Conservation (phyloP, 2,888 invertebrate genomes). For the Drosophila leonis region DNA sequence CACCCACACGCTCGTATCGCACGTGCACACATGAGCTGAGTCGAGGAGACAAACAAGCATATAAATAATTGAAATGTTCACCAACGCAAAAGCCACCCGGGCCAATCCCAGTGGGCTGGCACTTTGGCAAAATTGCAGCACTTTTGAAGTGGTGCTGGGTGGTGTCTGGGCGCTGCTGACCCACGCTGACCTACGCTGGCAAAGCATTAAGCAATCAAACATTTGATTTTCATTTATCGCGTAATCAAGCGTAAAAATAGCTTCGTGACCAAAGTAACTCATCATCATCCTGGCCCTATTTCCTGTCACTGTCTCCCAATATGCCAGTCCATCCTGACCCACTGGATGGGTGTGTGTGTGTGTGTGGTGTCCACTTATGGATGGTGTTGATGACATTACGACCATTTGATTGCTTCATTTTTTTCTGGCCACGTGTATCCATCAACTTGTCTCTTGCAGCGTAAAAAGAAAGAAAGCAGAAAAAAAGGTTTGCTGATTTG, state of each 20-base stretch:
- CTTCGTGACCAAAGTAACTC: slow-evolving; percentile 81
- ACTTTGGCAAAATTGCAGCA: slow-evolving; percentile 74
- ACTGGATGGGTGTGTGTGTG: slow-evolving; percentile 8
- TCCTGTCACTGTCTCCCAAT: slow-evolving; percentile 30
- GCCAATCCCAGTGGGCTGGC: slow-evolving; percentile 30
- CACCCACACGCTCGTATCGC: slow-evolving; percentile 28
- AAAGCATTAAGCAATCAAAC: slow-evolving; percentile 79
- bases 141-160: slow-evolving; percentile 46
- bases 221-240: slow-evolving; percentile 82
- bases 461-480: slow-evolving; percentile 13
- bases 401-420: slow-evolving; percentile 73
- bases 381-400: slow-evolving; percentile 77
- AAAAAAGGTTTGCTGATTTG: slow-evolving; percentile 31
- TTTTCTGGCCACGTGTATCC: slow-evolving; percentile 60
- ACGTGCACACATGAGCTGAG: slow-evolving; percentile 46
- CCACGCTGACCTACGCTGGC: slow-evolving; percentile 21
- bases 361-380: slow-evolving; percentile 55
- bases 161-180: slow-evolving; percentile 33
- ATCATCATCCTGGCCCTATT: slow-evolving; percentile 65
- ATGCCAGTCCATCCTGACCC: not conserved
- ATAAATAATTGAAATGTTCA: slow-evolving; percentile 80
- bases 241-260: slow-evolving; percentile 81
- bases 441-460: slow-evolving; percentile 42
- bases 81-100: slow-evolving; percentile 31
- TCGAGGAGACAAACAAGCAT: slow-evolving; percentile 72